Percentiles rank a stretch among this genome's conserved stretches.
Conservation (phyloP, 2,888 invertebrate species). For the Drosophila gaucha region DNA sequence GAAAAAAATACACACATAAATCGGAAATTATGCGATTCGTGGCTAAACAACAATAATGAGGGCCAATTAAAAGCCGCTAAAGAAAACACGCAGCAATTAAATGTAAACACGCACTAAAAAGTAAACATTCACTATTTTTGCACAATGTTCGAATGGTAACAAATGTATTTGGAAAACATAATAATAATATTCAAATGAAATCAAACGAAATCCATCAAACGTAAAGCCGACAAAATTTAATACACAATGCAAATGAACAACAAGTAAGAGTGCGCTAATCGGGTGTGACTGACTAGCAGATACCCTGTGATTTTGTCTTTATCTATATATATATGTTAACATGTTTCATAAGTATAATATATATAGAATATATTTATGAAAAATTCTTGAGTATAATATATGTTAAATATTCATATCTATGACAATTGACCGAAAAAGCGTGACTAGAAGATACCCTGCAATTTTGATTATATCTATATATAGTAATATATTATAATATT, state of each 20-base stretch:
- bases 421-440: too few relatives aligned
- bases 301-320: neutral
- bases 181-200: constrained; percentile 34
- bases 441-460: too few relatives aligned
- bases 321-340: too few relatives aligned
- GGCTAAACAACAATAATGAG: constrained; percentile 33
- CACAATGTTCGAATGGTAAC: constrained; percentile 47
- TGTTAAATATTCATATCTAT: too few relatives aligned
- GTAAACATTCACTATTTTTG: constrained; percentile 22
- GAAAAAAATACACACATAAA: constrained; percentile 8
- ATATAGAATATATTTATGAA: too few relatives aligned
- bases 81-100: constrained; percentile 21
- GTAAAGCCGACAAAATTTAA: constrained; percentile 36
- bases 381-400: too few relatives aligned
- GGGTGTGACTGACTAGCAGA: neutral
- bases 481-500: too few relatives aligned
- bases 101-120: constrained; percentile 11
- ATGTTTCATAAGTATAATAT: too few relatives aligned
- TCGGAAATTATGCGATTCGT: constrained; percentile 22
- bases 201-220: constrained; percentile 32
- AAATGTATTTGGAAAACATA: constrained; percentile 10
- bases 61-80: constrained; percentile 19
- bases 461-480: too few relatives aligned
- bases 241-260: constrained; percentile 50
- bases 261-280: neutral